These are phyloP conservation scores for Agrochola macilenta DNA, from an alignment of 2,888 invertebrate species.

Conservation along the genomic window DNA sequence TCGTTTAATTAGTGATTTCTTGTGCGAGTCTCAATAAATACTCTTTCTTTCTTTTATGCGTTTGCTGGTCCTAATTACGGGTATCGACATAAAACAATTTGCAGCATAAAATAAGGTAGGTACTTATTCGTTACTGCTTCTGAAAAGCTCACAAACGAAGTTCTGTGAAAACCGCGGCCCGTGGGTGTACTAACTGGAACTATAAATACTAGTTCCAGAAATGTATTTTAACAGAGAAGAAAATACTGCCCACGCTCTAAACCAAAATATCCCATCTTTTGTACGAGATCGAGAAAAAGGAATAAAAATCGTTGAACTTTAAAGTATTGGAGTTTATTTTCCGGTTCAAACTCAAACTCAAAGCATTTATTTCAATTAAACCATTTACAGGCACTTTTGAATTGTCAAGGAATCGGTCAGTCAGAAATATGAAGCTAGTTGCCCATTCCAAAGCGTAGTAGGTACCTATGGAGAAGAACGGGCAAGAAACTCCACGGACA, in stretches of 20 bases:
- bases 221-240: neutral
- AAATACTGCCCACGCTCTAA: neutral
- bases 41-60: no score
- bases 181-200: neutral
- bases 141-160: neutral
- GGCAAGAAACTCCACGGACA: no score
- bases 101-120: neutral
- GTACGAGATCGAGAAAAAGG: neutral
- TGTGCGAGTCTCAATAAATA: no score
- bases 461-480: no score
- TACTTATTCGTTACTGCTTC: neutral
- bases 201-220: neutral
- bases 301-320: neutral
- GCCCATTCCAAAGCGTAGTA: no score
- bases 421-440: no score
- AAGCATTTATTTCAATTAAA: no score
- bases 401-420: no score
- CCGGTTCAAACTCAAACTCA: no score
- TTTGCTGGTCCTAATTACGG: no score
- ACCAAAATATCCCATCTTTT: neutral
- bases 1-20: no score
- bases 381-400: no score
- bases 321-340: neutral
- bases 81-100: neutral
- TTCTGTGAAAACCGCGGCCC: neutral